Evolutionary conservation across 2,113 vertebrate genomes (phyloP), one percentile per base, ranked within the genome.

Genomic region (Corydoras sp.): DNA sequence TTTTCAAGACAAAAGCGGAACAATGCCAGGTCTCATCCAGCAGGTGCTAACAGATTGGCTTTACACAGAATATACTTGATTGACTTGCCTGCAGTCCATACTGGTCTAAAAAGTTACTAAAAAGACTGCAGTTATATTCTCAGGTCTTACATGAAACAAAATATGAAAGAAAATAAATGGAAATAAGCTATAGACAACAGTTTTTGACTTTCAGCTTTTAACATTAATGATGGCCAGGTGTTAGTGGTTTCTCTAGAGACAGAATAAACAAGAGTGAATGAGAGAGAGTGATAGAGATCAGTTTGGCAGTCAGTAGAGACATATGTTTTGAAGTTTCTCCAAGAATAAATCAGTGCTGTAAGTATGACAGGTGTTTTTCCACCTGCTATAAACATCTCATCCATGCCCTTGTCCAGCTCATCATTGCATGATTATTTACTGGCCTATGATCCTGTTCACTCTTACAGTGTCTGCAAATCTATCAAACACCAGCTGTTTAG

Each of bases 351-450:
- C 91, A 90, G 85, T 81, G 88, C 88, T 88, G 86, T 90, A 90
- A 88, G 88, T 86, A 83, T 54, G 88, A 88, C 92, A 92, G 93
- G 90, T 93, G 91, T 95, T 95, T 84, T 83, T 93, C 92, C 92
- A 92, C 92, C 91, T 93, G 92, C 93, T 66, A 48, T 83, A 66
- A 92, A 91, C 90, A 85, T 89, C 91, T 88, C 85, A 81, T 86
- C 89, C 87, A 86, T 83, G n/a, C 84, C 80, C 86, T 86, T 85
- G 86, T 78, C 85, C 79, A 82, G 81, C 79, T 83, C 75, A 13
- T 8, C 70, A 13, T 71, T 31, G 62, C 15, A 60, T 62, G 65
- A 68, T 87, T 93, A 94, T 90, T 88, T 86, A 87, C 88, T 81
- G 87, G 81, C 76, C 74, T 78, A 66, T 69, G 80, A 54, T 79